Evolutionary conservation across 2,113 vertebrate species (phyloP).

Genomic region (Pimephales promelas): DNA sequence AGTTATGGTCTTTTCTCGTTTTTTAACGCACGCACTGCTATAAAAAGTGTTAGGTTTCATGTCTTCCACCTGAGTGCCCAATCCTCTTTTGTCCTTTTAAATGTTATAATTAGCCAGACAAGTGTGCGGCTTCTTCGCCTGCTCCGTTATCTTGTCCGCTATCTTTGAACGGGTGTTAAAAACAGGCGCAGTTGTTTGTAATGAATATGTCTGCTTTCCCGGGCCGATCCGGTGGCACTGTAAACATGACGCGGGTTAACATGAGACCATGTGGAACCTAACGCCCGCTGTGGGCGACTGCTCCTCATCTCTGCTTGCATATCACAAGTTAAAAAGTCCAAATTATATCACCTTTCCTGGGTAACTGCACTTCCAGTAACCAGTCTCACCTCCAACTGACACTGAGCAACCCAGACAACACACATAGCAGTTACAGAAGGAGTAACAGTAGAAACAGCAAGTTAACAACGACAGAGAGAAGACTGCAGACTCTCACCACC

Average conservation of each 20-base stretch:
- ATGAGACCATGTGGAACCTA: conserved; percentile 62
- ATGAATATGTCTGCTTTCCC: conserved; percentile 75
- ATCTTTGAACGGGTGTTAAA: conserved; percentile 72
- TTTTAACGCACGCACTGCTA: background rate
- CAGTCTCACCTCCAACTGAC: background rate
- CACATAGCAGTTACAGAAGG: background rate
- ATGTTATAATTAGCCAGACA: conserved; percentile 77
- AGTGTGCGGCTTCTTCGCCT: conserved; percentile 63
- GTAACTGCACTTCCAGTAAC: conserved; percentile 6
- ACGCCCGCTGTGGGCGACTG: background rate
- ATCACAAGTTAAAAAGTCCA: background rate
- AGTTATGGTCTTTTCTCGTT: background rate
- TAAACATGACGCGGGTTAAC: conserved; percentile 73
- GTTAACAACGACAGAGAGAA: background rate
- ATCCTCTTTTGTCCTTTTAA: conserved; percentile 77
- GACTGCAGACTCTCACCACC: no score
- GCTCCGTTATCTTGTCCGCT: conserved; percentile 65
- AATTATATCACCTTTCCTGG: conserved; percentile 23
- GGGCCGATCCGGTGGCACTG: conserved; percentile 63
- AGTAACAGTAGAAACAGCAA: background rate
- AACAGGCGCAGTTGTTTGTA: conserved; percentile 74
- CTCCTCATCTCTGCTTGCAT: conserved; percentile 64
- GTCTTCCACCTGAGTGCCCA: conserved; percentile 50
- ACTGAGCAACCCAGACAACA: background rate
- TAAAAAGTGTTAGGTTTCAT: background rate